Evolutionary conservation across 2,888 invertebrate genomes (phyloP).

Genomic region (Netelia virgata): DNA sequence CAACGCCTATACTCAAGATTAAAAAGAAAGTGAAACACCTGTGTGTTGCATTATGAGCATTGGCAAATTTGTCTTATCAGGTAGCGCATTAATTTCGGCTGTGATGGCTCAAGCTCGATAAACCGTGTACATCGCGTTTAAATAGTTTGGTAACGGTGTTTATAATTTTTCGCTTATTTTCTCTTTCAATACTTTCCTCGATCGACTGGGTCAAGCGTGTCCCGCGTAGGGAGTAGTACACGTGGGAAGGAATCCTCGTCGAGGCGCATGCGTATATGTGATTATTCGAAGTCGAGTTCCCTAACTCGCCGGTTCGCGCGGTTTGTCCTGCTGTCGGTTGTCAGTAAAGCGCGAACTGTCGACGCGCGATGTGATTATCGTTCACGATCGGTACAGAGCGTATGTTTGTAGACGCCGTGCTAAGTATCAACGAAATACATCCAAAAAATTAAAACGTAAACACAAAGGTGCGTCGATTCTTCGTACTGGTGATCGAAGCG

Average conservation of each 20-base stretch:
- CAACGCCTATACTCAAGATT: constrained; percentile 5
- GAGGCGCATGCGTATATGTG: constrained; percentile 41
- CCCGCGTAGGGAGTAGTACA: constrained; percentile 33
- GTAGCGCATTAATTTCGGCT: background rate
- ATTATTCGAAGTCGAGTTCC: constrained; percentile 17
- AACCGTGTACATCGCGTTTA: constrained; percentile 22
- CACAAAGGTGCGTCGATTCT: constrained; percentile 17
- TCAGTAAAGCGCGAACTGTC: constrained; percentile 55
- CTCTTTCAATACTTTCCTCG: background rate
- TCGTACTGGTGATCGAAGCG: background rate
- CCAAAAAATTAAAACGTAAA: constrained; percentile 10
- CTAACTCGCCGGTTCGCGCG: constrained; percentile 7
- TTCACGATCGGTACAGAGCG: constrained; percentile 26
- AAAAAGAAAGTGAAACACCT: constrained; percentile 6
- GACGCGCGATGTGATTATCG: constrained; percentile 37
- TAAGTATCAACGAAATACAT: too few species aligned
- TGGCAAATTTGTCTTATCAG: constrained; percentile 33
- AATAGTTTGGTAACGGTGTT: constrained; percentile 1
- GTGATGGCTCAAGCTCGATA: constrained; percentile 1
- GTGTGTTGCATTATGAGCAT: constrained; percentile 45
- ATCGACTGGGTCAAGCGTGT: constrained; percentile 48
- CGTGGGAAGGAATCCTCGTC: constrained; percentile 50
- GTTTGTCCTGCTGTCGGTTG: constrained; percentile 23
- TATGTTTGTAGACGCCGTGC: background rate
- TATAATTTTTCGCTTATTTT: constrained; percentile 11